Conservation (phyloP, 2,888 invertebrate genomes). For the Catocala nupta region DNA sequence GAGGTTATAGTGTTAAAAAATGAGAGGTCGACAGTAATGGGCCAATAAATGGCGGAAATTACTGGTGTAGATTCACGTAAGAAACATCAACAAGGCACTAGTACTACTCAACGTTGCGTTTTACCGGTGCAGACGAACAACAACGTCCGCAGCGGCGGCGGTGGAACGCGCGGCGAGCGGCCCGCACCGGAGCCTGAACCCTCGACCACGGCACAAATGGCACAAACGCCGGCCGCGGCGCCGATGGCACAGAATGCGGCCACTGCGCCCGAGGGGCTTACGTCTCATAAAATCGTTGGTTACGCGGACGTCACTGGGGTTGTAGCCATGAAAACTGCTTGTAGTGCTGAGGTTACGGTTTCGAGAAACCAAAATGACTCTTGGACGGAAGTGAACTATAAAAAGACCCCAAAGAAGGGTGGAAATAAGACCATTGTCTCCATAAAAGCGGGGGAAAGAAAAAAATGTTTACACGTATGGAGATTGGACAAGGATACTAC, state of each 20-base stretch:
- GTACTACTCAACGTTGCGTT: too few species aligned
- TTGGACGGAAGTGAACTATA: constrained; percentile 3
- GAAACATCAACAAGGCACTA: too few species aligned
- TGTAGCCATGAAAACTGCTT: constrained; percentile 1
- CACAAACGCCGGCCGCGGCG: neutral
- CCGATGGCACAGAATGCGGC: neutral
- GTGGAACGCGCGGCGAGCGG: too few species aligned
- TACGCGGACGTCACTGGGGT: neutral
- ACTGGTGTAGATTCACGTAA: too few species aligned
- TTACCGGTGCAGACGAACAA: too few species aligned
- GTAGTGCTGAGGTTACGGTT: too few species aligned
- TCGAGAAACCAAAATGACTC: neutral
- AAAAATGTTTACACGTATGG: constrained; percentile 2
- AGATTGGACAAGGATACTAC: constrained; percentile 2
- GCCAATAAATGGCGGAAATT: too few species aligned
- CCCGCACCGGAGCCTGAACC: too few species aligned
- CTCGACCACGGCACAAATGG: too few species aligned
- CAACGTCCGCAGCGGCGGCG: too few species aligned
- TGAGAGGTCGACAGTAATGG: neutral
- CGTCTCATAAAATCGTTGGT: neutral
- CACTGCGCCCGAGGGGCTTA: neutral
- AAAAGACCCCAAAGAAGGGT: neutral
- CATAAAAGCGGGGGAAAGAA: neutral
- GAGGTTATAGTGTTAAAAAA: neutral
- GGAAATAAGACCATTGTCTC: neutral